Evolutionary conservation across 2,888 invertebrate genomes (phyloP).

Genomic region (Chrysolina americana): DNA sequence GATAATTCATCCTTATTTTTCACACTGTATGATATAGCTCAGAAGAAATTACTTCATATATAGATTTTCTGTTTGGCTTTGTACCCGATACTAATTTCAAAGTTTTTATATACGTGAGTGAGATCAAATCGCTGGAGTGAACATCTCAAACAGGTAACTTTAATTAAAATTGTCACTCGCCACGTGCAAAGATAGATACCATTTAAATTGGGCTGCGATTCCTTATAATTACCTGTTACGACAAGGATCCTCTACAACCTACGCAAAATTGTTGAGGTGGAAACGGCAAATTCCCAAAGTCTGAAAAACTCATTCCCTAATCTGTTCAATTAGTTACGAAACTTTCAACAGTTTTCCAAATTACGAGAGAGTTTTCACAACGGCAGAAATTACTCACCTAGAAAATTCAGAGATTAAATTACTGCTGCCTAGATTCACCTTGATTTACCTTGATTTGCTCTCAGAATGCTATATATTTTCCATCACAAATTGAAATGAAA

Average conservation of each 20-base stretch:
- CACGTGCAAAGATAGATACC: slow-evolving; percentile 48
- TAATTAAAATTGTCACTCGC: slow-evolving; percentile 56
- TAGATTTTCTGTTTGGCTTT: no score
- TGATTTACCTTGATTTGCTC: no score
- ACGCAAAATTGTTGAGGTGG: slow-evolving; percentile 28
- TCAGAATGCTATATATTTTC: no score
- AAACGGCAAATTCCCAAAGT: slow-evolving; percentile 4
- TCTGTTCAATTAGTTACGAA: not conserved
- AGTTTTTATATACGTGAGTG: no score
- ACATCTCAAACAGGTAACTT: slow-evolving; percentile 32
- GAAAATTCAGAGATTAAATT: no score
- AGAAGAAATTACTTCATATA: no score
- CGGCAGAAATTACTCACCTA: no score
- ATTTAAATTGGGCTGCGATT: slow-evolving; percentile 54
- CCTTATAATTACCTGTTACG: slow-evolving; percentile 26
- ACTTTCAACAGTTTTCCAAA: not conserved
- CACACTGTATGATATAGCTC: no score
- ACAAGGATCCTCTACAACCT: slow-evolving; percentile 38
- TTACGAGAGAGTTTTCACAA: not conserved
- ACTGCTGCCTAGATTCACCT: no score
- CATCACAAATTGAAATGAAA: no score
- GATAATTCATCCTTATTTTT: no score
- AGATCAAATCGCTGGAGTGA: not conserved
- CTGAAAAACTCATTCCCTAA: not conserved
- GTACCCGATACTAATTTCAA: no score